Conservation (phyloP, 2,888 invertebrate genomes). For the Metopia argyrocephala region DNA sequence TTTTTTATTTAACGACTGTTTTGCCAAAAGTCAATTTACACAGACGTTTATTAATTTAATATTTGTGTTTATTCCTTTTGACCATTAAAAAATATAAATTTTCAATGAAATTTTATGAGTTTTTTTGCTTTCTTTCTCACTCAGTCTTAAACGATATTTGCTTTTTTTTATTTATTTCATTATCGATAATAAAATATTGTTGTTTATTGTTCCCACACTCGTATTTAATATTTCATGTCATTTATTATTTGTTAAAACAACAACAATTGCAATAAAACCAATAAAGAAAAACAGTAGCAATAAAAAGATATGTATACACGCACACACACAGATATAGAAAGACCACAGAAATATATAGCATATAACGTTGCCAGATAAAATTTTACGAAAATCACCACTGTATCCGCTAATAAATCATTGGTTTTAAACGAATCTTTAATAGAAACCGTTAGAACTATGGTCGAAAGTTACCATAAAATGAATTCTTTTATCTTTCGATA, state of each 20-base stretch:
- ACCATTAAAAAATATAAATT: slow-evolving; percentile 37
- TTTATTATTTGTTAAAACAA: slow-evolving; percentile 4
- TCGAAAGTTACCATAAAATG: too few relatives aligned
- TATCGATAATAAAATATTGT: slow-evolving; percentile 37
- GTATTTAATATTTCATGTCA: slow-evolving; percentile 37
- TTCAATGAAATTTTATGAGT: slow-evolving; percentile 38
- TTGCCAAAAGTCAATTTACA: not conserved
- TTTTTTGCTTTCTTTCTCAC: not conserved
- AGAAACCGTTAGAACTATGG: too few relatives aligned
- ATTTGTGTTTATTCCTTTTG: not conserved
- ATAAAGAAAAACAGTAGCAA: slow-evolving; percentile 5
- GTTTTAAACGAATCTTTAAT: too few relatives aligned
- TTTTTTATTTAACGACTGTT: not conserved
- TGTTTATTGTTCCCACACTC: slow-evolving; percentile 49
- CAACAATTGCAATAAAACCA: not conserved
- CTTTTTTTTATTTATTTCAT: not conserved
- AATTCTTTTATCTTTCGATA: too few relatives aligned
- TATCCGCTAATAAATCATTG: too few relatives aligned
- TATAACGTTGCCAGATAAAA: too few relatives aligned
- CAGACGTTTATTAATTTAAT: not conserved
- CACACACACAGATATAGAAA: not conserved
- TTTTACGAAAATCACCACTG: too few relatives aligned
- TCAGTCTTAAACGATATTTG: not conserved
- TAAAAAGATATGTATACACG: not conserved
- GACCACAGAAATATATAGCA: slow-evolving; percentile 38